A percentile compares a stretch with the other conserved stretches of the same genome.
phyloP scores from a whole-genome alignment of 64 coral and sea anemone species.

The Dendrophyllia cribrosa region DNA sequence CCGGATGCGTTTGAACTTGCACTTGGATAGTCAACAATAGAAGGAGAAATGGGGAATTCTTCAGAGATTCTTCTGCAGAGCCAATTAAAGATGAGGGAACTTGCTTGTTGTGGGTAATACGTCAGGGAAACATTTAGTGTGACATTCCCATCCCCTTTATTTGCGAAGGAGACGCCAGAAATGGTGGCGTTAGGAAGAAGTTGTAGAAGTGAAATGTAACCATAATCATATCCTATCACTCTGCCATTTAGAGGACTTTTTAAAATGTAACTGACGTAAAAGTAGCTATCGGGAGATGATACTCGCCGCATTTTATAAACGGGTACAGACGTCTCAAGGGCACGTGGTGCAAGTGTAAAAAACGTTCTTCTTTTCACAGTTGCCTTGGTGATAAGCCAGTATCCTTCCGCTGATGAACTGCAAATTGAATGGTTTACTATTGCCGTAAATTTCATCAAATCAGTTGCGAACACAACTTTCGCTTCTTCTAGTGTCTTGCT shows the following conservation, averaged over 20 bases:
- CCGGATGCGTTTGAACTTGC: not conserved
- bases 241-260: not conserved
- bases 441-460: not conserved
- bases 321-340: not conserved
- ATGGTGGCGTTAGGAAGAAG: not conserved
- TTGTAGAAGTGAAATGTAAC: not conserved
- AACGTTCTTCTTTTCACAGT: not conserved
- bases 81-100: not conserved
- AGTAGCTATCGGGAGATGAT: not conserved
- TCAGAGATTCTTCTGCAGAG: not conserved
- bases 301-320: not conserved
- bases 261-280: conserved; percentile 20
- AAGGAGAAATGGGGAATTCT: not conserved
- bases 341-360: not conserved
- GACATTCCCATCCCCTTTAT: not conserved
- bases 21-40: not conserved
- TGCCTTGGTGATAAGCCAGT: not conserved
- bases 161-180: not conserved
- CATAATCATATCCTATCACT: not conserved
- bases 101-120: not conserved
- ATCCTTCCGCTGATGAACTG: not conserved
- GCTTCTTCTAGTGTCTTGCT: not conserved
- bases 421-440: not conserved
- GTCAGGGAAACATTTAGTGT: not conserved
- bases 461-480: not conserved